Evolutionary conservation across 2,888 invertebrate genomes (phyloP), one percentile per base, ranked within the genome.

Genomic region (Sesia apiformis): DNA sequence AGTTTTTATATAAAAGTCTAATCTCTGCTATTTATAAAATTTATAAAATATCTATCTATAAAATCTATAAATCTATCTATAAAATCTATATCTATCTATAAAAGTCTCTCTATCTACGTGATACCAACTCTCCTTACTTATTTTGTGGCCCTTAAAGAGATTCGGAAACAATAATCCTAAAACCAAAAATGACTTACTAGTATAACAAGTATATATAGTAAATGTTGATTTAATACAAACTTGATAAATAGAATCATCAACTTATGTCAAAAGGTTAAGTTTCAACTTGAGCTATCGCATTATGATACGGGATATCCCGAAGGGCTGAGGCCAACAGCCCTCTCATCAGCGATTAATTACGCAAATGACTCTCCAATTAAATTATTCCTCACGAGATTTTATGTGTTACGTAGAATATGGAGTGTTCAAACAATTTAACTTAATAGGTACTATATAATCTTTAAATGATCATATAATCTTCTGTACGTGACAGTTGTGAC

Each of bases 311-410:
- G 54, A 40, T 49, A 43, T 57, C 57, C 57, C 57, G 38, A 40
- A 50, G 57, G 56, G 57, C 50, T 50, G 38, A 38, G 50, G 50
- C 7, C 50, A 39, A 50, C 50, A 56, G 55, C 41, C 55, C 39
- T 50, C 57, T 57, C 56, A 52, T 57, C 56, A 54, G 49, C 53
- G 57, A 57, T 57, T 57, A 57, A 56, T 57, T 56, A 57, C 57
- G 55, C 57, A 57, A 57, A 57, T 57, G 56, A 57, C 56, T 55
- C 57, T 57, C 52, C 55, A 56, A 56, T 57, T 57, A 56, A 57
- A 57, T 57, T 56, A 57, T 56, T 56, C 50, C 39, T 39, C 50
- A 4, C n/a, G 46, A 46, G 46, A 7, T 8, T 46, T 46, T 8
- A 46, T 8, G 46, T 46, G 46, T 46, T 46, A 46, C n/a, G n/a